Conservation (phyloP, 2,113 vertebrate species). For the Pao palembangensis region DNA sequence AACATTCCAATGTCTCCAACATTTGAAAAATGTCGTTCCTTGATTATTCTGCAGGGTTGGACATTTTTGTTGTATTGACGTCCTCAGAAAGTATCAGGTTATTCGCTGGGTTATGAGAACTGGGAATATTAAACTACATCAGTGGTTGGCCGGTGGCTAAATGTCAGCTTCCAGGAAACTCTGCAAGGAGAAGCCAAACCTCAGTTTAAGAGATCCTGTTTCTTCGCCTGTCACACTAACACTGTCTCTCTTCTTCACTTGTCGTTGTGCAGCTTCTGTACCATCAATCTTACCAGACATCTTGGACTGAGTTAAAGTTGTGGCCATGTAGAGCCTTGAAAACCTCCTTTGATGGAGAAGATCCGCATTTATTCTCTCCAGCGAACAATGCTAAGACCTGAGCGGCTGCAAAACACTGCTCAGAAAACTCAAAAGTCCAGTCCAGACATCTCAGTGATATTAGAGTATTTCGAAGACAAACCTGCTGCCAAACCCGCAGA, state of each 20-base stretch:
- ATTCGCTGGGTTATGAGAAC: background rate
- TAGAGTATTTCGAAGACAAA: conserved; percentile 48
- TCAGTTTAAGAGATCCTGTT: conserved; percentile 15
- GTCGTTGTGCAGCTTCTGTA: conserved; percentile 13
- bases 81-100: background rate
- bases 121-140: conserved; percentile 9
- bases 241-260: conserved; percentile 22
- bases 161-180: conserved; percentile 41
- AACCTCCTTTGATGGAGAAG: conserved; percentile 57
- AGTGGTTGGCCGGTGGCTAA: conserved; percentile 16
- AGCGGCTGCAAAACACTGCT: conserved; percentile 15
- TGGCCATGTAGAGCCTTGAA: conserved; percentile 3
- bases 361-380: conserved; percentile 52
- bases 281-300: conserved; percentile 29
- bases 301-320: conserved; percentile 34
- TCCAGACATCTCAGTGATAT: conserved; percentile 61
- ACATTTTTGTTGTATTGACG: background rate
- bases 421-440: conserved; percentile 38
- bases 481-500: conserved; percentile 39
- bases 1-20: background rate
- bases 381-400: conserved; percentile 24
- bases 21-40: no score
- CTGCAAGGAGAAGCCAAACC: conserved; percentile 26
- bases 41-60: no score
- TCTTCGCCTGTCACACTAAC: conserved; percentile 14